Base-by-base conservation (phyloP, 2,113 vertebrate species). In the Dascyllus trimaculatus region DNA sequence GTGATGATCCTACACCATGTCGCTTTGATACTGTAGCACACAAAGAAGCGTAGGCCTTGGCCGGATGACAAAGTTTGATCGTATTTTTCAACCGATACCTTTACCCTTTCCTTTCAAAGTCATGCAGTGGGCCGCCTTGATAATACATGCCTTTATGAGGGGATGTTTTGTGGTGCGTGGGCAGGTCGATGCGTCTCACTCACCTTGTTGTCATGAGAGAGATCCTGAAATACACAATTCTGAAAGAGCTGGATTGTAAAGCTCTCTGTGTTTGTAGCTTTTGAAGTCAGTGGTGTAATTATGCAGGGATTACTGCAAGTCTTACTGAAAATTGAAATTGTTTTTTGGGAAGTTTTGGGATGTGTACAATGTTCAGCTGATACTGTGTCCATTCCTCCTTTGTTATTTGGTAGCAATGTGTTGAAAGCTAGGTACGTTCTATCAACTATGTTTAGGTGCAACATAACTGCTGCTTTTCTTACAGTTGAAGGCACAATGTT, bases 1-100 rank as follows among this genome's bases (percentile, higher is more conserved):
- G 15, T 73, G 83, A 78, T 84, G 82, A 83, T 88, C 86, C 85
- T 25, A 54, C 83, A 52, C 70, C 69, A 21, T 71, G 78, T 75
- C 22, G 72, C 92, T 91, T 92, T 93, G 92, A 93, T 93, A 92
- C 89, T 80, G 86, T 80, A 85, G 88, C 57, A 22, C 80, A 91
- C 89, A 89, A 91, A 88, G 78, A 54, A 70, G 69, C 24, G 11
- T 0, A 22, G 82, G 66, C 60, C 58, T 85, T 78, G 85, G 82
- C 75, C 79, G 21, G 76, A 89, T 91, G 88, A 92, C 89, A 90
- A 86, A 88, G 86, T 90, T 81, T 89, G 86, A 93, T 91, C 57
- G 35, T 46, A 59, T 72, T 85, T 89, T 86, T 87, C 84, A 87
- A 68, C 83, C 24, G 82, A 84, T 89, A 85, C 87, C 71, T 81